Conservation (phyloP, 2,888 invertebrate species). For the Calameuta idolon region DNA sequence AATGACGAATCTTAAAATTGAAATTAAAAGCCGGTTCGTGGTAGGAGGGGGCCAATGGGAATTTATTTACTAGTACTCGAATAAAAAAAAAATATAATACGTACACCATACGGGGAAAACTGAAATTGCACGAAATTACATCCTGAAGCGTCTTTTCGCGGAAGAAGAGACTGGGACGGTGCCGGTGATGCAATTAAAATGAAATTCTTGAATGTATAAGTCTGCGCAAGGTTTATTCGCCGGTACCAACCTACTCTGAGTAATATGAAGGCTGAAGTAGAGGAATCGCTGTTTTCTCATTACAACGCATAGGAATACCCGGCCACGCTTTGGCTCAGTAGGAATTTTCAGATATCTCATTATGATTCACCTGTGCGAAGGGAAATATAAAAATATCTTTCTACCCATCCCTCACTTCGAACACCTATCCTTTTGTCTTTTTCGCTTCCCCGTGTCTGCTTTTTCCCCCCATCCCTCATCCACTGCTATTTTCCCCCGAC, state of each 20-base stretch:
- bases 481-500: slow-evolving; percentile 13
- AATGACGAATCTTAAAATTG: background rate
- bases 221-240: slow-evolving; percentile 27
- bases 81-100: background rate
- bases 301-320: slow-evolving; percentile 21
- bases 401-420: slow-evolving; percentile 16
- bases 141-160: background rate
- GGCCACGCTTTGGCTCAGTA: slow-evolving; percentile 39
- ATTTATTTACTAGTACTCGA: background rate
- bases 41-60: too few species aligned
- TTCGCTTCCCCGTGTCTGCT: background rate
- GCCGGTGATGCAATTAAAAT: slow-evolving; percentile 41
- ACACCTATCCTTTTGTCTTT: slow-evolving; percentile 12
- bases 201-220: slow-evolving; percentile 43
- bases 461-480: slow-evolving; percentile 22
- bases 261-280: background rate
- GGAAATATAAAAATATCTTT: slow-evolving; percentile 39
- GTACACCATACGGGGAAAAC: background rate
- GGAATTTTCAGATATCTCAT: slow-evolving; percentile 51
- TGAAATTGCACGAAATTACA: background rate
- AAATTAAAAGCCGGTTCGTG: background rate
- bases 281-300: slow-evolving; percentile 22
- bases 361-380: slow-evolving; percentile 32
- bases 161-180: background rate
- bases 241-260: background rate